Base-by-base conservation (phyloP, 2,113 vertebrate species). In the Monopterus albus region DNA sequence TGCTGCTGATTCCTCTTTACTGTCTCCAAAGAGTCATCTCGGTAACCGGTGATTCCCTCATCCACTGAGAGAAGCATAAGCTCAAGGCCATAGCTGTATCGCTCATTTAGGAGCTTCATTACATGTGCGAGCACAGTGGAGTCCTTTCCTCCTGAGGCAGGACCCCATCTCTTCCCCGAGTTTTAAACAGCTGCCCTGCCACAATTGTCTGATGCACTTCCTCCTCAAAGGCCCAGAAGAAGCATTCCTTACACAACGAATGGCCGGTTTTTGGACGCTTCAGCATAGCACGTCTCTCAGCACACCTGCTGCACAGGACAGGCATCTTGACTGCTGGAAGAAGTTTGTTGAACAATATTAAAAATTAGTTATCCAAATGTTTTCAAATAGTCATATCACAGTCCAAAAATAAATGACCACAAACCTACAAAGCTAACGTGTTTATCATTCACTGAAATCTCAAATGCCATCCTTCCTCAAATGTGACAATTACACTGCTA, bases 141-240 rank as follows among this genome's bases (percentile, higher is more conserved):
- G 89, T 97, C 95, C 62, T 97, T 97, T 39, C 96, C 95, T 0
- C 96, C 96, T 0, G 95, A 97, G 4, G 95, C 96, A 0, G 93
- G 6, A 96, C 93, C 2, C 93, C 96, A 9, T 96, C 95, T 0
- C 78, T 90, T 43, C 95, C 94, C 0, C 94, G 93, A 0, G 75
- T 70, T 21, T 83, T 92, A 67, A 97, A 95, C 33, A 97, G 91
- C 31, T 87, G 58, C 10, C 92, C 95, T 0, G 91, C 47, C 3
- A 84, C 52, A 7, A 97, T 93, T 0, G 93, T 96, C 72, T 83
- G 92, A 81, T 96, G 94, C 13, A 94, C 89, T 83, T 97, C 95
- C 58, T 95, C 95, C 78, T 96, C 95, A 29, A 97, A 96, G 26
- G 94, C 93, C 28, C 87, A 63, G 79, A 95, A 96, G 89, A 97